Percentiles rank a stretch among this genome's conserved stretches.
These are phyloP conservation scores for Coreius guichenoti DNA, from an alignment of 2,797 vertebrate species.

Conservation along the genomic window DNA sequence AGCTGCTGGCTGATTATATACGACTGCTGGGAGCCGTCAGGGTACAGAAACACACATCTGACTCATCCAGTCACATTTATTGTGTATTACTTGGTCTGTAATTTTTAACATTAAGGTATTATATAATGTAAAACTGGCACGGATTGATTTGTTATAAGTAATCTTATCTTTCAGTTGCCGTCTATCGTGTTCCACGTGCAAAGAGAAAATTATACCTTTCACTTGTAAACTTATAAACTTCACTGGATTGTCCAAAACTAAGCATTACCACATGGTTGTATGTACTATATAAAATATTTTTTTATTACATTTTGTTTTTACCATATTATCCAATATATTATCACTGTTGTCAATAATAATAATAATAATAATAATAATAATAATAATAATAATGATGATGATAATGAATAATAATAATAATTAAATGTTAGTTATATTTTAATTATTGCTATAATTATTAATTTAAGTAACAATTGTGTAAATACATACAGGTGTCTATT, in stretches of 20 bases:
- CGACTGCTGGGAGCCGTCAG: constrained; percentile 91
- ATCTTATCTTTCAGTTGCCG: background rate
- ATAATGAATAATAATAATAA: no score
- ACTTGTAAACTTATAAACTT: background rate
- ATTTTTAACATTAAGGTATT: background rate
- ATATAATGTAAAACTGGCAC: background rate
- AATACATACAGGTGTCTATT: background rate
- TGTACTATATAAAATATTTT: background rate
- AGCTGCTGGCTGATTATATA: constrained; percentile 94
- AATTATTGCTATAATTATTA: no score
- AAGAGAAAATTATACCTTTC: background rate
- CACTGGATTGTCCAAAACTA: background rate
- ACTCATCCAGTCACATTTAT: background rate
- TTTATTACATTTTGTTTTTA: background rate
- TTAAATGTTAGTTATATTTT: no score
- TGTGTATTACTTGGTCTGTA: background rate
- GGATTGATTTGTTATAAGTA: background rate
- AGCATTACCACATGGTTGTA: background rate
- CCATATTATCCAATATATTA: background rate
- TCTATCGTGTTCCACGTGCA: background rate
- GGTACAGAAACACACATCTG: constrained; percentile 69
- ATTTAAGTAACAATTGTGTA: background rate
- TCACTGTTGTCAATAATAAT: background rate
- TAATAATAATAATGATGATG: no score
- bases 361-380: background rate